These are phyloP conservation scores for Lasioglossum baleicum DNA, from an alignment of 1,140 invertebrate species.

Conservation along the genomic window DNA sequence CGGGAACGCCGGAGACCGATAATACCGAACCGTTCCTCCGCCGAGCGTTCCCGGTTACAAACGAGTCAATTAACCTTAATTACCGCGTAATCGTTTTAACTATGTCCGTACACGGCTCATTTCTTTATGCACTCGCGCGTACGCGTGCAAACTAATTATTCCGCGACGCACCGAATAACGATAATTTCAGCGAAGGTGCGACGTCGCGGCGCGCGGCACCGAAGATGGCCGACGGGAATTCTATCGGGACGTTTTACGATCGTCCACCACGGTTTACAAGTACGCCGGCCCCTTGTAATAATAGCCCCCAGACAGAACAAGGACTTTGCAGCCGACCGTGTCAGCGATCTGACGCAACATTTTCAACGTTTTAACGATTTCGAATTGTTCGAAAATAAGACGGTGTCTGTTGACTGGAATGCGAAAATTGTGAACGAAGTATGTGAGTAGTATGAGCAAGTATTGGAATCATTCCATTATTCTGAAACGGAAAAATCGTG, in stretches of 20 bases:
- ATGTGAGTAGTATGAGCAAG: no score
- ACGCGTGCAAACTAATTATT: constrained; percentile 48
- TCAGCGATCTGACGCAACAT: constrained; percentile 54
- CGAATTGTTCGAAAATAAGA: constrained; percentile 14
- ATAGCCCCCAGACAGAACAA: constrained; percentile 1
- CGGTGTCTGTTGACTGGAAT: not conserved
- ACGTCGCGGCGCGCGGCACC: constrained; percentile 8
- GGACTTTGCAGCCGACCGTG: not conserved
- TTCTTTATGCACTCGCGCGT: constrained; percentile 26
- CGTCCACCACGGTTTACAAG: not conserved
- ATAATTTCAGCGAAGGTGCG: constrained; percentile 43
- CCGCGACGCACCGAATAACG: constrained; percentile 42
- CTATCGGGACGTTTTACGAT: constrained; percentile 42
- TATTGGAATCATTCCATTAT: no score
- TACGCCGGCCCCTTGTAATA: not conserved
- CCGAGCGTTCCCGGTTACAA: constrained; percentile 53
- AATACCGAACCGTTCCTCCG: constrained; percentile 37
- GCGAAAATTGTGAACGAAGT: no score
- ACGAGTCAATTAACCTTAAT: constrained; percentile 64
- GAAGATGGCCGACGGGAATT: constrained; percentile 40
- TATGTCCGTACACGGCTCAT: constrained; percentile 48
- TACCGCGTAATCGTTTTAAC: constrained; percentile 56
- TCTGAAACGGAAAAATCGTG: no score
- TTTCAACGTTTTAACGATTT: constrained; percentile 50
- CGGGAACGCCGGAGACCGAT: constrained; percentile 35